Conservation (phyloP, 2,797 vertebrate species). For the Oryzias dopingdopingensis region DNA sequence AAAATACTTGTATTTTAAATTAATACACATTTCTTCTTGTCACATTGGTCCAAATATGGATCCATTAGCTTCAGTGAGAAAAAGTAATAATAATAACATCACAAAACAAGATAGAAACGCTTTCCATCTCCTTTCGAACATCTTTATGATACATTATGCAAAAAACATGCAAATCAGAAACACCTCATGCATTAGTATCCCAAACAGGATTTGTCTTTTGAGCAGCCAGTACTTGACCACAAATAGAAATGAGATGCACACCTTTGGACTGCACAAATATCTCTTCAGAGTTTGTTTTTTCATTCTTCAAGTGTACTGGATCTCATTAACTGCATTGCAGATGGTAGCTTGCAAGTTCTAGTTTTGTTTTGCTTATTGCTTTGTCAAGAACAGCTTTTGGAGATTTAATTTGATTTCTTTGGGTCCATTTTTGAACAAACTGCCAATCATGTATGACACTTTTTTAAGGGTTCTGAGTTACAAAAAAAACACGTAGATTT, state of each 20-base stretch:
- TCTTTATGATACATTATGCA: slow-evolving; percentile 8
- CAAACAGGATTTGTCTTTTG: not conserved
- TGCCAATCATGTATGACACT: not conserved
- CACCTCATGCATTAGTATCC: not conserved
- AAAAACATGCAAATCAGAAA: slow-evolving; percentile 12
- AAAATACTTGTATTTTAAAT: no score
- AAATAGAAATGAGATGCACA: slow-evolving; percentile 1
- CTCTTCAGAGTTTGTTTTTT: not conserved
- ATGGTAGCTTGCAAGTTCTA: no score
- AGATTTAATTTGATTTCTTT: no score
- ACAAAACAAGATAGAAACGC: not conserved
- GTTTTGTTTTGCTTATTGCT: no score
- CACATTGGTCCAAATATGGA: no score
- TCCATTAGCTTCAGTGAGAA: no score
- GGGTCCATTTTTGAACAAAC: not conserved
- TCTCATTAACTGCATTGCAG: no score
- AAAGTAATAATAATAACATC: not conserved
- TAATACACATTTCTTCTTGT: no score
- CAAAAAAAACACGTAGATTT: no score
- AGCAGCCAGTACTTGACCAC: not conserved
- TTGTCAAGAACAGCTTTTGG: no score
- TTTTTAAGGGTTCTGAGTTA: no score
- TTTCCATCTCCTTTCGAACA: not conserved
- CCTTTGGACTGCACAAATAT: not conserved
- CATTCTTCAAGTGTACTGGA: not conserved